Percentiles rank a stretch among this genome's conserved stretches.
These are phyloP conservation scores for Cercopithecus mona DNA, from an alignment of 2,113 vertebrate species.

Conservation along the genomic window DNA sequence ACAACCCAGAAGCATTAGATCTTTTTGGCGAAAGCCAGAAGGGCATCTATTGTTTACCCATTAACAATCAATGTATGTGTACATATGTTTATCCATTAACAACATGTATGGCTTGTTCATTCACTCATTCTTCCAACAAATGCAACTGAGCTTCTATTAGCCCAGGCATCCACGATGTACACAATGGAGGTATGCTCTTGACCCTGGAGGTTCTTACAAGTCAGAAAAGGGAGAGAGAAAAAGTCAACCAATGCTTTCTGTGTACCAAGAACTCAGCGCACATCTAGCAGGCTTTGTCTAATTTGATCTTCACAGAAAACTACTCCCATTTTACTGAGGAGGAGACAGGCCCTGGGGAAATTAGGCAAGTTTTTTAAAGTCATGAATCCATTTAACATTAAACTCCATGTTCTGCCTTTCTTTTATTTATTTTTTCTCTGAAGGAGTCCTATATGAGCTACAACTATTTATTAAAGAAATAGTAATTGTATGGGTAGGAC, in stretches of 20 bases:
- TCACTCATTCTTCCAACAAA: not conserved
- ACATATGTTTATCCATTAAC: constrained; percentile 50
- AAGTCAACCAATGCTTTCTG: not conserved
- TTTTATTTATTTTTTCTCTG: not conserved
- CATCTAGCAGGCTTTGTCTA: not conserved
- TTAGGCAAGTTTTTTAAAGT: not conserved
- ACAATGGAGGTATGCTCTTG: not conserved
- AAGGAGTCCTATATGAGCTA: constrained; percentile 1
- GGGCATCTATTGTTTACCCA: constrained; percentile 38
- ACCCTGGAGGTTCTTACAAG: not conserved
- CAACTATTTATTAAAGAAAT: not conserved
- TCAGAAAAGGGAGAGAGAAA: not conserved
- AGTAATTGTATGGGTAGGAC: not conserved
- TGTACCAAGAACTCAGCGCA: not conserved
- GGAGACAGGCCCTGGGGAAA: not conserved
- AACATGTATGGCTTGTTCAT: constrained; percentile 32
- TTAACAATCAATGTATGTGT: constrained; percentile 42
- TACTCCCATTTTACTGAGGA: not conserved
- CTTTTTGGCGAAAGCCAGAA: constrained; percentile 49
- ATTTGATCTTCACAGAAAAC: not conserved
- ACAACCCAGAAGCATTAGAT: constrained; percentile 41
- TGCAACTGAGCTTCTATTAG: not conserved
- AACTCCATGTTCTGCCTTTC: not conserved
- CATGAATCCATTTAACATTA: not conserved
- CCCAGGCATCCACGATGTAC: not conserved